phyloP scores from a whole-genome alignment of 2,113 vertebrate genomes.

The Taurulus bubalis region DNA sequence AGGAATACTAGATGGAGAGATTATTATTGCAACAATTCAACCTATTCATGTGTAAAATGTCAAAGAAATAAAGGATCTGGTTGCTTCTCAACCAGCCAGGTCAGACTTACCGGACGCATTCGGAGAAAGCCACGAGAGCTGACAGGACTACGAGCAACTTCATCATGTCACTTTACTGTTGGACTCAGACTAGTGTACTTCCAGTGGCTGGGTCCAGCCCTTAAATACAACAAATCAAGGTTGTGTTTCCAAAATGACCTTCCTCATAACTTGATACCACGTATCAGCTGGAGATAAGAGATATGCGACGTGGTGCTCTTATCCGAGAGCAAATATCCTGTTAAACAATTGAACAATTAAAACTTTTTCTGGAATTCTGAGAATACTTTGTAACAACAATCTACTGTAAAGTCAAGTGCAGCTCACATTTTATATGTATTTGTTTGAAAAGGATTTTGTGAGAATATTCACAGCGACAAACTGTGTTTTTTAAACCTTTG shows the following conservation, averaged over 20 bases:
- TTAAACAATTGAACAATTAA: constrained; percentile 8
- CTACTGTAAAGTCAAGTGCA: not conserved
- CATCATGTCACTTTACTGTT: constrained; percentile 69
- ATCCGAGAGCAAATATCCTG: constrained; percentile 24
- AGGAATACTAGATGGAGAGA: constrained; percentile 4
- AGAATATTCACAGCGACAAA: not conserved
- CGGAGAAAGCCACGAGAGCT: constrained; percentile 72
- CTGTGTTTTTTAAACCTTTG: no score
- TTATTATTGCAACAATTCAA: constrained; percentile 5
- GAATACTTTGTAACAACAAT: not conserved
- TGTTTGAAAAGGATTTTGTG: not conserved
- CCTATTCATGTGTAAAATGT: constrained; percentile 22
- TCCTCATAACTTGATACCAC: constrained; percentile 16
- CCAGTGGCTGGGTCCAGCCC: not conserved
- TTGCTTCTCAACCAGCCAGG: constrained; percentile 18
- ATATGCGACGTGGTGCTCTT: constrained; percentile 19
- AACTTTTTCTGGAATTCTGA: not conserved
- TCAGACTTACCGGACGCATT: constrained; percentile 76
- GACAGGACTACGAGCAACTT: constrained; percentile 72
- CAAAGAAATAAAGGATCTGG: not conserved
- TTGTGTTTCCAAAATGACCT: constrained; percentile 39
- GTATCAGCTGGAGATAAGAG: constrained; percentile 45
- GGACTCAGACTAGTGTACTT: constrained; percentile 14
- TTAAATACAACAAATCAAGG: constrained; percentile 64
- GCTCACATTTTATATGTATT: not conserved